phyloP scores from a whole-genome alignment of 2,113 vertebrate genomes.

The Gymnogyps californianus region DNA sequence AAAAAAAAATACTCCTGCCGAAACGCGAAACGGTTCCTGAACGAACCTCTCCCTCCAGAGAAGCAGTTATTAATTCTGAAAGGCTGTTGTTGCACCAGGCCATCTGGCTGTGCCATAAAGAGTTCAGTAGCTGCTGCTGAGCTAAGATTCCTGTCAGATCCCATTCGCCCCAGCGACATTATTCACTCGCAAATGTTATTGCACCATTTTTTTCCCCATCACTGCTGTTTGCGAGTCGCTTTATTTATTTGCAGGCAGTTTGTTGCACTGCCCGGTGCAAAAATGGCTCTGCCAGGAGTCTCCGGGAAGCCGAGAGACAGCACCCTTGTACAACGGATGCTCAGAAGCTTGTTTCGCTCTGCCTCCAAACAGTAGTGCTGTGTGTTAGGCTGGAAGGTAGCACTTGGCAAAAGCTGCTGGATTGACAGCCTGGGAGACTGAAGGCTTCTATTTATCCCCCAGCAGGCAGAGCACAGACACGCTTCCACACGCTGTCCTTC shows the following conservation, averaged over 20 bases:
- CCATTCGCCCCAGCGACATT: constrained; percentile 19
- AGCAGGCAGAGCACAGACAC: constrained; percentile 1
- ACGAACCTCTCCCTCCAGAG: constrained; percentile 71
- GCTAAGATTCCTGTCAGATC: constrained; percentile 63
- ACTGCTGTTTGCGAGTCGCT: background rate
- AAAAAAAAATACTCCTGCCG: constrained; percentile 37
- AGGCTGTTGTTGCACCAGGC: constrained; percentile 76
- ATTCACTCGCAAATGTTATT: constrained; percentile 54
- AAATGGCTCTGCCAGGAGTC: background rate
- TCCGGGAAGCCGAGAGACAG: background rate
- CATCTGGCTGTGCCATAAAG: constrained; percentile 74
- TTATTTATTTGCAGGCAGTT: constrained; percentile 6
- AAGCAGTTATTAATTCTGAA: constrained; percentile 80
- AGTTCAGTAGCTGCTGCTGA: constrained; percentile 67
- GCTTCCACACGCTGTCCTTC: background rate
- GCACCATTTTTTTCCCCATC: background rate
- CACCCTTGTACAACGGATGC: background rate
- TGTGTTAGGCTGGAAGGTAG: background rate
- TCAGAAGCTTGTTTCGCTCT: background rate
- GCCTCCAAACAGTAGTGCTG: background rate
- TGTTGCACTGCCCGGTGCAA: background rate
- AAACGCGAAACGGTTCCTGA: constrained; percentile 66
- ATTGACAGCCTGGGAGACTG: background rate
- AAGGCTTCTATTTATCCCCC: constrained; percentile 14
- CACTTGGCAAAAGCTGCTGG: background rate